Evolutionary conservation across 2,113 vertebrate species (phyloP), one percentile per base, ranked within the genome.

Genomic region (Protobothrops flavoviridis): DNA sequence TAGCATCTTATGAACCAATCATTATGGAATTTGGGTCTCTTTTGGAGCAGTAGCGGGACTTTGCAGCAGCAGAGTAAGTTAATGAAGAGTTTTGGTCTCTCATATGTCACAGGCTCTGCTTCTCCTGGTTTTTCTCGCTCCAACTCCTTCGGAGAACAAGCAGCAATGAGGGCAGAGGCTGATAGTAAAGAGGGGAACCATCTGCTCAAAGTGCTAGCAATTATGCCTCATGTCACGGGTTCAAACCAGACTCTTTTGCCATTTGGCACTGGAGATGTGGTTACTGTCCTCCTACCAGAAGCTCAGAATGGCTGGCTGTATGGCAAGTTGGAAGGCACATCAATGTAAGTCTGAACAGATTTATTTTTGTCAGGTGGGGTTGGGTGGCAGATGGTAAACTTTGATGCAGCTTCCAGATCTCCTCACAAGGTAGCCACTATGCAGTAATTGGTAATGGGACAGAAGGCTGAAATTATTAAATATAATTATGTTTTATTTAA

Each of bases 261-360:
- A 56, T 99, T 99, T 85, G 94, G 94, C 26, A 95, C 74, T 0
- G 99, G 98, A 33, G 98, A 99, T 9, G 48, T 97, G 23, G 97
- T 99, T 95, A 96, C 86, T 0, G 97, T 99, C 95, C 95, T 99
- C 93, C 97, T 97, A 93, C 97, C 97, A 0, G 97, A 99, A 29
- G 97, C 98, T 0, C 97, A 97, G 94, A 99, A 99, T 0, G 99
- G 99, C 95, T 99, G 99, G 99, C 97, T 99, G 23, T 99, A 98
- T 0, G 99, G 99, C 89, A 98, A 97, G 2, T 95, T 97, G 53
- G 98, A 99, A 74, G 97, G 97, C 92, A 97, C 97, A 0, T 94
- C 98, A 92, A 95, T 96, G 99, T 99, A 97, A 53, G 97, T 98
- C 91, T 33, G 89, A 50, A 26, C 88, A 48, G 45, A 56, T n/a